These are phyloP conservation scores for Sitta carolinensis DNA, from an alignment of 2,797 vertebrate genomes.

Conservation along the genomic window DNA sequence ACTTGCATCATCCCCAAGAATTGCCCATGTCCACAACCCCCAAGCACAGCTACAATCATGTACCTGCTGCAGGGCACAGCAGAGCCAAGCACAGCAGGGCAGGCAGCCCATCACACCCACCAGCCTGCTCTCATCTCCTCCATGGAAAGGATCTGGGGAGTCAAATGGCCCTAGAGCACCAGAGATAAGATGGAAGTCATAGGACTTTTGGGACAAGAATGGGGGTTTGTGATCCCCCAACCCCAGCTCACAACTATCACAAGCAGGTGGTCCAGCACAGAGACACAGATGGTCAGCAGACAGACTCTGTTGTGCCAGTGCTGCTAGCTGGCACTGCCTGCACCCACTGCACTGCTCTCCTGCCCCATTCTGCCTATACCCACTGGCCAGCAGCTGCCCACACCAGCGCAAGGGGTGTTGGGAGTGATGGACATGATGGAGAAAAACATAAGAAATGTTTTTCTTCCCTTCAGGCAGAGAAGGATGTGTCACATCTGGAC, in stretches of 20 bases:
- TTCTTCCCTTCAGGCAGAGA: not conserved
- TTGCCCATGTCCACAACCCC: not conserved
- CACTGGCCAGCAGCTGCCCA: not conserved
- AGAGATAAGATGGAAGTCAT: not conserved
- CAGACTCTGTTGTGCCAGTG: not conserved
- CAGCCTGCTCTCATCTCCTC: not conserved
- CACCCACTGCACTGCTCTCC: accelerated
- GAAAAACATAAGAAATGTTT: not conserved
- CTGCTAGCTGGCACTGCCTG: not conserved
- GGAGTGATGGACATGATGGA: not conserved
- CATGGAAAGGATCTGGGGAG: not conserved
- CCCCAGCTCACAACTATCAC: not conserved
- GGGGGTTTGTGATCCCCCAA: not conserved
- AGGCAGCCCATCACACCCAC: not conserved
- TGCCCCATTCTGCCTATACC: accelerated
- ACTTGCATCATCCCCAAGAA: not conserved
- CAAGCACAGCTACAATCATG: not conserved
- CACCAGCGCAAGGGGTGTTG: accelerated
- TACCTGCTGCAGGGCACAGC: not conserved
- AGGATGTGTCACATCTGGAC: not conserved
- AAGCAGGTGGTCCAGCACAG: not conserved
- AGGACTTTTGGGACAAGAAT: not conserved
- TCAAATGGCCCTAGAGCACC: not conserved
- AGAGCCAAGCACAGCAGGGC: not conserved
- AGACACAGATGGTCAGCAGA: not conserved